Evolutionary conservation across 1,140 invertebrate genomes (phyloP).

Genomic region (Adelges cooleyi): DNA sequence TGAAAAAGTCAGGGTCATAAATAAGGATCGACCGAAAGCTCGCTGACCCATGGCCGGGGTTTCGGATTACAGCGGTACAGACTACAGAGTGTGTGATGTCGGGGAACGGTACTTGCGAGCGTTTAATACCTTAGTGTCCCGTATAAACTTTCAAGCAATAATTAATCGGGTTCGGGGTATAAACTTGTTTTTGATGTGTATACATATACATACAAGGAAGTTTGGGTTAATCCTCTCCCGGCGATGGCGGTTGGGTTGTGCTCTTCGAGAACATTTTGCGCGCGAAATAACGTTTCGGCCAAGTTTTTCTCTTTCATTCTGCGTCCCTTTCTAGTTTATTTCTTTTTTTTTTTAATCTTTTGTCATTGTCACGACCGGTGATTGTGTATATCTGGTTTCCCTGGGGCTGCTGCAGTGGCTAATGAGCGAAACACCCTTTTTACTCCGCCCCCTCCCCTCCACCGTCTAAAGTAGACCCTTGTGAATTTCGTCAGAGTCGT

Average conservation of each 20-base stretch:
- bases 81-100: no score
- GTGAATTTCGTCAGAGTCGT: slow-evolving; percentile 9
- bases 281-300: background rate
- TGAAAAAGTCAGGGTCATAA: background rate
- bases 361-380: slow-evolving; percentile 2
- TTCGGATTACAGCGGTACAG: slow-evolving; percentile 8
- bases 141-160: slow-evolving; percentile 11
- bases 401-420: background rate
- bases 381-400: background rate
- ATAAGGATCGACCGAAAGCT: slow-evolving; percentile 12
- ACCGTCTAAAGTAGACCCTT: background rate
- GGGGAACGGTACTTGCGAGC: background rate
- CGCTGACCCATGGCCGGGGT: slow-evolving; percentile 11
- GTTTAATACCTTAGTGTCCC: background rate
- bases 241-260: background rate
- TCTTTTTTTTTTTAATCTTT: background rate
- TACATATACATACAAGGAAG: background rate
- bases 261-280: slow-evolving; percentile 10
- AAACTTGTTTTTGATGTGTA: slow-evolving; percentile 1
- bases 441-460: background rate
- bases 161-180: slow-evolving; percentile 21
- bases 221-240: background rate
- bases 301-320: no score
- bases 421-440: slow-evolving; percentile 25
- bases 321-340: background rate